Conservation (phyloP, 2,113 vertebrate genomes). For the Sorex fumeus region DNA sequence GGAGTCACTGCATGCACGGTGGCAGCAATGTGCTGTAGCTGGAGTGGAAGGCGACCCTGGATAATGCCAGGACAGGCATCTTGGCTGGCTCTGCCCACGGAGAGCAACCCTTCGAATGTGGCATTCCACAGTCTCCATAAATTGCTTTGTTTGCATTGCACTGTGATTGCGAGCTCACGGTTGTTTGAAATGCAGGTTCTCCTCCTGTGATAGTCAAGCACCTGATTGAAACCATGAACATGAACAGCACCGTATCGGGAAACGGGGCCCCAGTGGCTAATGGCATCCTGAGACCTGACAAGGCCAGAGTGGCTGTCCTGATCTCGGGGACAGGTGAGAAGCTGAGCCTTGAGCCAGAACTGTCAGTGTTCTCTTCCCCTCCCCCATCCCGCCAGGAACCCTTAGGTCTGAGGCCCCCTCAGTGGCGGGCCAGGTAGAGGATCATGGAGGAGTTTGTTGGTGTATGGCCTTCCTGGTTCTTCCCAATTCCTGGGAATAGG, state of each 20-base stretch:
- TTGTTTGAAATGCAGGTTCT: constrained; percentile 80
- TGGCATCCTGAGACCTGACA: constrained; percentile 79
- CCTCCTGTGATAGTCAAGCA: constrained; percentile 86
- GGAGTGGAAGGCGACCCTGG: too few species aligned
- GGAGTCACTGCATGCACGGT: background rate
- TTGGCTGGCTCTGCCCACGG: too few species aligned
- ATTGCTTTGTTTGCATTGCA: background rate
- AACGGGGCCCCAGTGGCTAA: constrained; percentile 8
- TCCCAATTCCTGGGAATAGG: background rate
- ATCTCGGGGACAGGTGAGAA: constrained; percentile 97
- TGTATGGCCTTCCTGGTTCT: background rate
- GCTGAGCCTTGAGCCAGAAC: background rate
- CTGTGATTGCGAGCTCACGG: constrained; percentile 12
- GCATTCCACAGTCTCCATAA: constrained; percentile 22
- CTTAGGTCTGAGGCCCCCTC: background rate
- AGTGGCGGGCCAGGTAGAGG: background rate
- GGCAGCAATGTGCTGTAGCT: background rate
- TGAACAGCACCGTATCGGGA: constrained; percentile 33
- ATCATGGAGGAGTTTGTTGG: background rate
- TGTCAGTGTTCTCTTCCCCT: background rate
- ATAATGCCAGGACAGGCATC: too few species aligned
- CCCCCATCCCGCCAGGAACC: rapidly evolving
- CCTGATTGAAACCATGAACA: constrained; percentile 85
- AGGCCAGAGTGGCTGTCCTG: constrained; percentile 93
- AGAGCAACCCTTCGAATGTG: too few species aligned